These are phyloP conservation scores for Carassius carassius DNA, from an alignment of 2,113 vertebrate genomes.

Conservation along the genomic window DNA sequence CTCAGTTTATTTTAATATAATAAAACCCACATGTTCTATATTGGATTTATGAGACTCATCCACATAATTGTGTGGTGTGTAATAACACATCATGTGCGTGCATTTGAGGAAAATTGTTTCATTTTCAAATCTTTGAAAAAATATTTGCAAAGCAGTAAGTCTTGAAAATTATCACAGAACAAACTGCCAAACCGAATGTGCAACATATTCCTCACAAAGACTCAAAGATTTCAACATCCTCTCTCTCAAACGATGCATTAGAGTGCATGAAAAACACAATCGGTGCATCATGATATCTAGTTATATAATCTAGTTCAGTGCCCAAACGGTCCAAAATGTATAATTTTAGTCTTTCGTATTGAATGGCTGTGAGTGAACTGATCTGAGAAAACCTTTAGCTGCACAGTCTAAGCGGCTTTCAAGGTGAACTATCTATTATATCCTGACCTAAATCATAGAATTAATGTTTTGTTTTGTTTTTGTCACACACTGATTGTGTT, in stretches of 20 bases:
- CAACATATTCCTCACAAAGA: conserved; percentile 16
- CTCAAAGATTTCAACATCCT: conserved; percentile 42
- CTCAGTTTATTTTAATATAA: not conserved
- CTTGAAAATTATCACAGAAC: not conserved
- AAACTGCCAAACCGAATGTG: not conserved
- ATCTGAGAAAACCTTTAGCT: conserved; percentile 20
- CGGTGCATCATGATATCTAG: conserved; percentile 39
- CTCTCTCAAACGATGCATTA: not conserved
- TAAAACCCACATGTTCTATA: not conserved
- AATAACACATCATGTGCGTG: not conserved
- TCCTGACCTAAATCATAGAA: not conserved
- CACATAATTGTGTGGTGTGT: not conserved
- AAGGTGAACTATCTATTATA: conserved; percentile 21
- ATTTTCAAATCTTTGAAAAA: not conserved
- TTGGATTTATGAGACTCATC: not conserved
- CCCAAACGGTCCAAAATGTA: conserved; percentile 1
- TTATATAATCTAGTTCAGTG: conserved; percentile 24
- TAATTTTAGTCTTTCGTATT: conserved; percentile 10
- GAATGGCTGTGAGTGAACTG: not conserved
- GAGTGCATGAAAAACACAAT: conserved; percentile 23
- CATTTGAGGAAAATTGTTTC: not conserved
- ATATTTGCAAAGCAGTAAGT: not conserved
- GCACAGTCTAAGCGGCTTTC: not conserved
- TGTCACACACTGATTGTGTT: not conserved
- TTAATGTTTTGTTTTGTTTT: not conserved